Evolutionary conservation across 2,113 vertebrate genomes (phyloP).

Genomic region (Anolis sagrei): DNA sequence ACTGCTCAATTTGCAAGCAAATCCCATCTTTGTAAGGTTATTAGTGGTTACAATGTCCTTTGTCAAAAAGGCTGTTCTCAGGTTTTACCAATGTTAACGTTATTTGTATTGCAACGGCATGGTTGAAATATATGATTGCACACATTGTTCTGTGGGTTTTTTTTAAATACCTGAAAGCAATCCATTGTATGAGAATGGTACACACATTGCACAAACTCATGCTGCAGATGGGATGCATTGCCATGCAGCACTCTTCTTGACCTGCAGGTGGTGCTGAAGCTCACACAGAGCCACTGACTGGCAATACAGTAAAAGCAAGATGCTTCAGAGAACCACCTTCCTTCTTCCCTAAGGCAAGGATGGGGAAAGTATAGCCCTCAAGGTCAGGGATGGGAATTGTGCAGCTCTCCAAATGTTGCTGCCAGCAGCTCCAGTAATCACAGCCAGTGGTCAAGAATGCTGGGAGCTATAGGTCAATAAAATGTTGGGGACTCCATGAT

Average conservation of each 20-base stretch:
- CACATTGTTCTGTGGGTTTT: no score
- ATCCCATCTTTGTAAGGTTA: not conserved
- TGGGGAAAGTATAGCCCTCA: no score
- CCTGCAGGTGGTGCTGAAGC: not conserved
- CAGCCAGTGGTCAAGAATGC: no score
- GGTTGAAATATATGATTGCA: not conserved
- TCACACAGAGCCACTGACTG: not conserved
- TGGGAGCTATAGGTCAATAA: no score
- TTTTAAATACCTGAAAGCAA: not conserved
- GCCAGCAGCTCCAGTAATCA: no score
- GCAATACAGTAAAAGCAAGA: not conserved
- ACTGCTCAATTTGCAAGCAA: not conserved
- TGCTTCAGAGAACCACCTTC: no score
- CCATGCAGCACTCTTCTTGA: not conserved
- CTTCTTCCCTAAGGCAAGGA: no score
- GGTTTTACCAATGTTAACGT: not conserved
- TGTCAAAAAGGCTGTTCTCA: no score
- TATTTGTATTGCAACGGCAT: not conserved
- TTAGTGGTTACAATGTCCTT: not conserved
- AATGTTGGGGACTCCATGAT: no score
- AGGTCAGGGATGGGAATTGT: no score
- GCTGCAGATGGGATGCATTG: not conserved
- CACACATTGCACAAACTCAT: not conserved
- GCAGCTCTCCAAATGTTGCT: no score
- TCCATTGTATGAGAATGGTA: not conserved